phyloP scores from a whole-genome alignment of 92 coral and sea anemone species.

The Zoanthus solanderi region DNA sequence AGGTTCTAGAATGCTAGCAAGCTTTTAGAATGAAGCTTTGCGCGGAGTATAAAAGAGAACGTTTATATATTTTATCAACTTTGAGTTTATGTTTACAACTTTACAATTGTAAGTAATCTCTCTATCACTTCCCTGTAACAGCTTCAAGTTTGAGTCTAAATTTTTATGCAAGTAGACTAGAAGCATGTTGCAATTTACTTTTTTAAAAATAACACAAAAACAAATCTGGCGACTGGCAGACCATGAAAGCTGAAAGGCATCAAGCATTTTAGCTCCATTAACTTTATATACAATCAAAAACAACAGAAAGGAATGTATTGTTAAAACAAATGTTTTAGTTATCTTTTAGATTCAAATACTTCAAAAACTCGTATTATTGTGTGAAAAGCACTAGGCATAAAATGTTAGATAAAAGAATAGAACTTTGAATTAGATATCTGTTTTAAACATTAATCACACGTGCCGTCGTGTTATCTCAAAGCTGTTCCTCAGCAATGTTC shows the following conservation, averaged over 20 bases:
- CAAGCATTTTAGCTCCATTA: too few relatives aligned
- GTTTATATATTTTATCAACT: neutral
- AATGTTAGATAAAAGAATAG: slow-evolving; percentile 35
- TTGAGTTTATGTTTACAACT: neutral
- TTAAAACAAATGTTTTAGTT: neutral
- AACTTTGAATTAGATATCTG: slow-evolving; percentile 28
- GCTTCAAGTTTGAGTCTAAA: neutral
- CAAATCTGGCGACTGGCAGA: too few relatives aligned
- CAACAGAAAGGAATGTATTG: too few relatives aligned
- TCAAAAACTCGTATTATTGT: neutral
- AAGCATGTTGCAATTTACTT: too few relatives aligned
- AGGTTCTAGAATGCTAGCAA: neutral
- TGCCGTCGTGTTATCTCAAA: slow-evolving; percentile 14
- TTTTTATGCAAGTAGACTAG: neutral
- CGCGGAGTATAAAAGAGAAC: neutral
- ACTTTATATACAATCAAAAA: too few relatives aligned
- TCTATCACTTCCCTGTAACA: neutral
- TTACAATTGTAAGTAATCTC: neutral
- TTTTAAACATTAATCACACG: slow-evolving; percentile 77
- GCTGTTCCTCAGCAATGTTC: neutral
- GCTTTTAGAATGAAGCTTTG: neutral
- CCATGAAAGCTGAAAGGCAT: too few relatives aligned
- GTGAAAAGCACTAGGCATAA: neutral
- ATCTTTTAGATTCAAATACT: neutral
- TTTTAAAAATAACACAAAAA: too few relatives aligned